Percentiles rank a stretch among this genome's conserved stretches.
phyloP scores from a whole-genome alignment of 2,797 vertebrate genomes.

The Pipistrellus kuhlii region DNA sequence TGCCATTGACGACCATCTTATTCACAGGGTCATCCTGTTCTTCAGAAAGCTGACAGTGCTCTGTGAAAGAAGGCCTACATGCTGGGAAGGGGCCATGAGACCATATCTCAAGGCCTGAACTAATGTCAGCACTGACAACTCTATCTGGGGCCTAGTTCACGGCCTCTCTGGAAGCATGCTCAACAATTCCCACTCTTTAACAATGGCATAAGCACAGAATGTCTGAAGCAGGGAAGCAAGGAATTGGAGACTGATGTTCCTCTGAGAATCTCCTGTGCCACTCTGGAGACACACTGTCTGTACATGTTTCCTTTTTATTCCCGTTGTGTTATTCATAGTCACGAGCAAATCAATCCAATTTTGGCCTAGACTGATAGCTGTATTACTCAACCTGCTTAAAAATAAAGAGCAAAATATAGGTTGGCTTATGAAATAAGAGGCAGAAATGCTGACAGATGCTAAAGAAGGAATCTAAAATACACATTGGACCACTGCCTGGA shows the following conservation, averaged over 20 bases:
- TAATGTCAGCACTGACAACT: too few relatives aligned
- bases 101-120: too few relatives aligned
- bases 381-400: constrained; percentile 70
- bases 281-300: constrained; percentile 40
- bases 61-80: too few relatives aligned
- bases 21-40: too few relatives aligned
- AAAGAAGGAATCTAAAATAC: constrained; percentile 75
- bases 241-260: neutral
- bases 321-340: constrained; percentile 38
- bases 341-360: constrained; percentile 26
- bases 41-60: too few relatives aligned
- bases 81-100: too few relatives aligned
- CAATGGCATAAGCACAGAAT: neutral
- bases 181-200: too few relatives aligned
- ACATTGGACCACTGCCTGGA: constrained; percentile 64
- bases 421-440: constrained; percentile 68
- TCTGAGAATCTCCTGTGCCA: neutral
- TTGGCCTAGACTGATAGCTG: neutral
- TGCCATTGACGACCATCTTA: too few relatives aligned
- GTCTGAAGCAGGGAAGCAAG: neutral
- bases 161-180: too few relatives aligned
- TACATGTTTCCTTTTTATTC: constrained; percentile 8
- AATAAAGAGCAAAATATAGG: constrained; percentile 77
- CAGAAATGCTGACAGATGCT: constrained; percentile 68
- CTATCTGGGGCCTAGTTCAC: too few relatives aligned